Base-by-base conservation (phyloP, 30 jellyfish, hydroid and myxozoan species). In the Rhopilema esculentum region DNA sequence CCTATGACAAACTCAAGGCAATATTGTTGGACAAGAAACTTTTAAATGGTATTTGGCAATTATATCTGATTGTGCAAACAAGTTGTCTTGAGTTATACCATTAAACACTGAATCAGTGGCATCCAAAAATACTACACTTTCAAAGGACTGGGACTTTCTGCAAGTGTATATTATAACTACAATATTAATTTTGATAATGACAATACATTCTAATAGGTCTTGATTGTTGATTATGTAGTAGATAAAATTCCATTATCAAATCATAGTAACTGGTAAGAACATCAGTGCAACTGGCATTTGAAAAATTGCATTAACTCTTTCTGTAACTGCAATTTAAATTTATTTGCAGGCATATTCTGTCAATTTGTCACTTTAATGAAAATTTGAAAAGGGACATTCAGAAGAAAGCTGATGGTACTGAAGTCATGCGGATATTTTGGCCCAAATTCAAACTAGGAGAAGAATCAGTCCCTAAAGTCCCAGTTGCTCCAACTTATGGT, bases 391-490 rank as follows among this genome's bases (percentile, higher is more conserved):
- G 91, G 29, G 91, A 82, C 76, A 27, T 82, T 9, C 40, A 30
- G 75, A 66, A 40, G 28, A 66, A 49, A 67, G 66, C 26, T 16
- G 91, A 82, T 64, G 91, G 91, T 28, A 66, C 91, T 26, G 27
- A 16, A 49, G 49, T 49, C 31, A 23, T 67, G 20, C 32, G 49
- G 66, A 72, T 82, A 31, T 49, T 20, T 29, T 82, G 69, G 27
- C 91, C 91, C 31, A 66, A 82, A 50, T 82, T 66, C 69, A 82
- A 82, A 23, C 33, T 31, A 26, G 86, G 91, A 66, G 87, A 82
- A 72, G 91, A 87, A 27, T 66, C 91, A 24, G 87, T 82, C 61
- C 27, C 75, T n/a, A 87, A 49, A 26, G 75, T 67, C 30, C 74
- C 88, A 20, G 75, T 82, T 23, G 66, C 76, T n/a, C 85, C 49